A percentile compares a stretch with the other conserved stretches of the same genome.
These are phyloP conservation scores for Falco biarmicus DNA, from an alignment of 2,797 vertebrate species.

Conservation along the genomic window DNA sequence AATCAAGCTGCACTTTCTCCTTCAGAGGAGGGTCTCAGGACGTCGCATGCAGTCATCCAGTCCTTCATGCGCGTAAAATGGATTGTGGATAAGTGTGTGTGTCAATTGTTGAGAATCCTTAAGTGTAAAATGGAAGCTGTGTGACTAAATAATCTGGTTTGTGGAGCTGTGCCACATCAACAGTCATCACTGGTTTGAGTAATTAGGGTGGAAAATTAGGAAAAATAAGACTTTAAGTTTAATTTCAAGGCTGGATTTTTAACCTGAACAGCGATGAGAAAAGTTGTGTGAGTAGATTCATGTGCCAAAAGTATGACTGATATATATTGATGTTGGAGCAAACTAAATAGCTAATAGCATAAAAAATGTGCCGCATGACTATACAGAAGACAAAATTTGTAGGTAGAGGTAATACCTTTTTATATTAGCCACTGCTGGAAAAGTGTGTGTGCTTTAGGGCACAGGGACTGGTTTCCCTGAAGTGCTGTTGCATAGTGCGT, in stretches of 20 bases:
- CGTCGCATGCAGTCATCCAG: not conserved
- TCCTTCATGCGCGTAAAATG: not conserved
- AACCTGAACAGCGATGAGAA: not conserved
- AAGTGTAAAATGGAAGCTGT: not conserved
- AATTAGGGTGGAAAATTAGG: not conserved
- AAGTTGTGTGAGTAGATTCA: not conserved
- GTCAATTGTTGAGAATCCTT: not conserved
- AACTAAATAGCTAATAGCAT: not conserved
- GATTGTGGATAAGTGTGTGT: not conserved
- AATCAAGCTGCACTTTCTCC: not conserved
- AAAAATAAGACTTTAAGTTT: not conserved
- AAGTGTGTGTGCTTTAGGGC: not conserved
- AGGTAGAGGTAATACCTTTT: not conserved
- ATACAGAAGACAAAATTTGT: not conserved
- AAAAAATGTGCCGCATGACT: not conserved
- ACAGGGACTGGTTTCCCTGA: not conserved
- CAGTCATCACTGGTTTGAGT: not conserved
- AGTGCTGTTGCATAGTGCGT: not conserved
- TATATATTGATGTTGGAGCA: not conserved
- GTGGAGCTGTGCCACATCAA: not conserved
- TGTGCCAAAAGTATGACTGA: not conserved
- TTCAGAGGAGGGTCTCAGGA: not conserved
- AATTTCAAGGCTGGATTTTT: not conserved
- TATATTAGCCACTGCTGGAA: not conserved
- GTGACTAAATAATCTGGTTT: not conserved